These are phyloP conservation scores for Tychaedon coryphoeus DNA, from an alignment of 2,113 vertebrate species.

Conservation along the genomic window DNA sequence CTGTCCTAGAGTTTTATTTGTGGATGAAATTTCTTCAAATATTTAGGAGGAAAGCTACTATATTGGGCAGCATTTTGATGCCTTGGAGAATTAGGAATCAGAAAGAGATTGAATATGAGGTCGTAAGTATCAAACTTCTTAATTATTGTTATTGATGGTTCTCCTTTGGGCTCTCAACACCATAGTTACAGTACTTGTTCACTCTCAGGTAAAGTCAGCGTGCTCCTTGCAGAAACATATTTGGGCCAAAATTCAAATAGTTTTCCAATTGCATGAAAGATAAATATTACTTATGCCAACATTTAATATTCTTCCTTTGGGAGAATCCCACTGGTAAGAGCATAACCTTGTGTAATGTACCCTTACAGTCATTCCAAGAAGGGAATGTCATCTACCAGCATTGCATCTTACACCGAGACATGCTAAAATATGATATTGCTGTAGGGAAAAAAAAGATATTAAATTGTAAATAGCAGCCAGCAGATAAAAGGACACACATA, in stretches of 20 bases:
- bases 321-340: not conserved
- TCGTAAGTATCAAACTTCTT: not conserved
- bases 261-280: not conserved
- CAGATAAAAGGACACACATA: not conserved
- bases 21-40: not conserved
- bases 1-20: not conserved
- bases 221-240: not conserved
- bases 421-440: not conserved
- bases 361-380: not conserved
- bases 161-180: not conserved
- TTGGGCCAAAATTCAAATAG: not conserved
- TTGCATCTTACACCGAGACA: not conserved
- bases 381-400: not conserved
- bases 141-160: not conserved
- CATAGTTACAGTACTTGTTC: not conserved
- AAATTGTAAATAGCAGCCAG: not conserved
- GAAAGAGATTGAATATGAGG: not conserved
- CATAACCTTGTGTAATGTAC: not conserved
- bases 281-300: not conserved
- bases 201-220: not conserved
- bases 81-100: not conserved
- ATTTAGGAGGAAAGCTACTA: not conserved
- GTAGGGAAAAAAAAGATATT: fast-evolving
- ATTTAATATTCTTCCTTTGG: not conserved
- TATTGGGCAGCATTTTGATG: not conserved